Base-by-base conservation (phyloP, 1,140 invertebrate genomes). In the Nasonia longicornis region DNA sequence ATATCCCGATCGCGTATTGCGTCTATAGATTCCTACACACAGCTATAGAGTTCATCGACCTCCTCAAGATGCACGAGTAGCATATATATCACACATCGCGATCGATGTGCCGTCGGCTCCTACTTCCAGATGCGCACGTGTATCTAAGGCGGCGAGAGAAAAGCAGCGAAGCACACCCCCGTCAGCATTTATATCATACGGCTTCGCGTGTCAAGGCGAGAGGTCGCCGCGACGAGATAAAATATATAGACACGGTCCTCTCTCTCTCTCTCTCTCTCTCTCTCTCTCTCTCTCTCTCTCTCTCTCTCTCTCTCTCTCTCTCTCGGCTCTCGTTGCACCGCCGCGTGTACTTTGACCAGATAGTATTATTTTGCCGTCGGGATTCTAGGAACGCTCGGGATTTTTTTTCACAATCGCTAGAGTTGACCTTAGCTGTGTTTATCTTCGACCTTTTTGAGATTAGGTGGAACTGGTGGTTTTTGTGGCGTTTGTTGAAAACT, bases 131-230 rank as follows among this genome's bases (percentile, higher is more conserved):
- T 1, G 16, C 16, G 16, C 52, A n/a, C 45, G 45, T 48, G 45
- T 48, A 48, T 58, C 26, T 31, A 67, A 31, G 64, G 26, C 31
- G 3, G 29, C 3, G 29, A 29, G 11, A 63, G 11, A 63, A 63
- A 16, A 63, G 7, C 12, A 58, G 1, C 22, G 7, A 67, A 0
- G 26, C 64, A 67, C 11, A 67, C 26, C 64, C 10, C 64, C 64
- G 52, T n/a, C 64, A n/a, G 26, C 64, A 14, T 48, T 16, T 16
- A 48, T 48, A 48, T n/a, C 14, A 26, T 67, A 31, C 2, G 35
- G 69, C 69, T 71, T 71, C 69, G 20, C 29, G 69, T 71, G 35
- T 71, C 69, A 38, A 71, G 69, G 29, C 69, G 14, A 35, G 69
- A 71, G 66, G 66, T 67, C 31, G 35, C 1, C 69, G 14, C 2